These are phyloP conservation scores for Agrochola litura DNA, from an alignment of 2,888 invertebrate species.

Conservation along the genomic window DNA sequence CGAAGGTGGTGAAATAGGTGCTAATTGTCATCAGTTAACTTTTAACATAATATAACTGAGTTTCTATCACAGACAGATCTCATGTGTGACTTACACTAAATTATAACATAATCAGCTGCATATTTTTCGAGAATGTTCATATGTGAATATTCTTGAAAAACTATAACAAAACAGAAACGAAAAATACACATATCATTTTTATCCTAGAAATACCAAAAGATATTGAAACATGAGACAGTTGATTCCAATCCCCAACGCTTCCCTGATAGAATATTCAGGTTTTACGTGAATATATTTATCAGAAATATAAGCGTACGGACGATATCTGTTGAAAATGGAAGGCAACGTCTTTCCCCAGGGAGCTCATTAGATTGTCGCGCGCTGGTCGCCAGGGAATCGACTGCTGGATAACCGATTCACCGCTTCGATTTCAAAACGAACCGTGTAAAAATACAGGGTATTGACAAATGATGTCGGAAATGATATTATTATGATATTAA, in stretches of 20 bases:
- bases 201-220: conserved; percentile 53
- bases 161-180: conserved; percentile 34
- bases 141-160: background rate
- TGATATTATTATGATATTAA: conserved; percentile 36
- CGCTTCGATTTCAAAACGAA: conserved; percentile 74
- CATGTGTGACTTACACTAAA: background rate
- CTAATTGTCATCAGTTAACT: background rate
- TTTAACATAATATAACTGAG: background rate
- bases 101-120: background rate
- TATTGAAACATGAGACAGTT: conserved; percentile 68
- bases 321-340: conserved; percentile 74
- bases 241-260: conserved; percentile 65
- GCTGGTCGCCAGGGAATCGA: conserved; percentile 66
- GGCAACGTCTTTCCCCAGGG: conserved; percentile 72
- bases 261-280: conserved; percentile 68
- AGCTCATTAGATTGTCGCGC: conserved; percentile 80
- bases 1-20: too few species aligned
- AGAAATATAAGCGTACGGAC: conserved; percentile 67
- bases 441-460: conserved; percentile 67
- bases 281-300: conserved; percentile 68
- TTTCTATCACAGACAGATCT: background rate
- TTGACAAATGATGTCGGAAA: conserved; percentile 62
- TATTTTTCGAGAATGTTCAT: too few species aligned
- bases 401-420: conserved; percentile 72
- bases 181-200: conserved; percentile 56